phyloP scores from a whole-genome alignment of 2,888 invertebrate genomes.

The Tiliacea citrago region DNA sequence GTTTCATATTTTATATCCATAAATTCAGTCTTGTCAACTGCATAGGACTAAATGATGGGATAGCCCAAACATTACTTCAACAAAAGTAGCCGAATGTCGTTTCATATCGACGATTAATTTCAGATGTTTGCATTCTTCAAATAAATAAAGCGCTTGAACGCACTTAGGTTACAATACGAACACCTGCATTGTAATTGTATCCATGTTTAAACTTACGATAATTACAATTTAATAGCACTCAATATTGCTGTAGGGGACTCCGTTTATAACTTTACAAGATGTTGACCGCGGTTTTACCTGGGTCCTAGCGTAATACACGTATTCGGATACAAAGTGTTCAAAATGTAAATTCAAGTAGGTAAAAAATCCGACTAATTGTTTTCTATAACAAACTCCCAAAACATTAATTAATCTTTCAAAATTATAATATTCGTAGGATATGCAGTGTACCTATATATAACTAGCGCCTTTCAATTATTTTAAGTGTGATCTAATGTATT shows the following conservation, averaged over 20 bases:
- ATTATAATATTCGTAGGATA: background rate
- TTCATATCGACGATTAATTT: background rate
- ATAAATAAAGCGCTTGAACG: constrained; percentile 1
- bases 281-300: background rate
- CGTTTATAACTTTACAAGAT: constrained; percentile 15
- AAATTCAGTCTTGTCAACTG: background rate
- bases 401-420: background rate
- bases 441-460: constrained; percentile 9
- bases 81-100: background rate
- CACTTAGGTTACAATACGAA: constrained; percentile 17
- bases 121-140: background rate
- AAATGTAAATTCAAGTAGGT: background rate
- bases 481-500: constrained; percentile 50
- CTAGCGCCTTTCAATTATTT: constrained; percentile 27
- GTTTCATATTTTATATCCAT: background rate
- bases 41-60: background rate
- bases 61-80: background rate
- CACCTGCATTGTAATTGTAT: constrained; percentile 47
- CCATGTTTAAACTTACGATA: constrained; percentile 47
- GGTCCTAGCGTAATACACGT: too few species aligned
- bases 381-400: background rate
- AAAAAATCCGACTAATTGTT: background rate
- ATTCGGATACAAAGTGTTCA: background rate
- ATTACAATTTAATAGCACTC: constrained; percentile 28
- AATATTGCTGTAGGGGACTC: constrained; percentile 24